Percentiles rank a stretch among this genome's conserved stretches.
Conservation (phyloP, 2,113 vertebrate genomes). For the Mustelus asterias region DNA sequence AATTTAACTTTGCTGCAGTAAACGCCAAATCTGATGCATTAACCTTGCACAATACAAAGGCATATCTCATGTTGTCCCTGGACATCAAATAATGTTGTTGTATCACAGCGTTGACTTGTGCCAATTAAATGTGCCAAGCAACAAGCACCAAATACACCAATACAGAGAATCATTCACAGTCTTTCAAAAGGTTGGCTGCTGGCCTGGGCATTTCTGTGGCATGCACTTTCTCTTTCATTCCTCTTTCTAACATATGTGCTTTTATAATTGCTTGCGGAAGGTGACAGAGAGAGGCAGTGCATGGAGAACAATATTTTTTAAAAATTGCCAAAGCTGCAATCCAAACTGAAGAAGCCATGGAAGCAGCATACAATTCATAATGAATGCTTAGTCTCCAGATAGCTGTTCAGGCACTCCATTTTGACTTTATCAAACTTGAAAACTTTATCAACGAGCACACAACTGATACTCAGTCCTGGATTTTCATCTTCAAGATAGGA, state of each 20-base stretch:
- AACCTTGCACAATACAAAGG: background rate
- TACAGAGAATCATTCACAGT: background rate
- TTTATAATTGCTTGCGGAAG: background rate
- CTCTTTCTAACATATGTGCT: background rate
- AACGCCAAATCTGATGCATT: background rate
- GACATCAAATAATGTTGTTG: background rate
- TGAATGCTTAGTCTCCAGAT: background rate
- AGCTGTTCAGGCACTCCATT: background rate
- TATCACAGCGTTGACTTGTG: background rate
- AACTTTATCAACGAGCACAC: background rate
- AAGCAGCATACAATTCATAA: background rate
- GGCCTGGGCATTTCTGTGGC: background rate
- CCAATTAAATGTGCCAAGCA: background rate
- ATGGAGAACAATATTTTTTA: background rate
- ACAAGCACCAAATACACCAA: background rate
- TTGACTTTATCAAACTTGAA: background rate
- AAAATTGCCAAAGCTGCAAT: background rate
- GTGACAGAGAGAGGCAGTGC: background rate
- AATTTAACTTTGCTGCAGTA: background rate
- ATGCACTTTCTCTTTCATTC: background rate
- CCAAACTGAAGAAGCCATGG: background rate
- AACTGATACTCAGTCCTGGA: background rate
- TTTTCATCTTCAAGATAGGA: background rate
- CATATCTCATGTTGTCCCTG: background rate
- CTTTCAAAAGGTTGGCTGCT: background rate